Evolutionary conservation across 1,140 invertebrate species (phyloP), one percentile per base, ranked within the genome.

Genomic region (Drosophila takahashii): DNA sequence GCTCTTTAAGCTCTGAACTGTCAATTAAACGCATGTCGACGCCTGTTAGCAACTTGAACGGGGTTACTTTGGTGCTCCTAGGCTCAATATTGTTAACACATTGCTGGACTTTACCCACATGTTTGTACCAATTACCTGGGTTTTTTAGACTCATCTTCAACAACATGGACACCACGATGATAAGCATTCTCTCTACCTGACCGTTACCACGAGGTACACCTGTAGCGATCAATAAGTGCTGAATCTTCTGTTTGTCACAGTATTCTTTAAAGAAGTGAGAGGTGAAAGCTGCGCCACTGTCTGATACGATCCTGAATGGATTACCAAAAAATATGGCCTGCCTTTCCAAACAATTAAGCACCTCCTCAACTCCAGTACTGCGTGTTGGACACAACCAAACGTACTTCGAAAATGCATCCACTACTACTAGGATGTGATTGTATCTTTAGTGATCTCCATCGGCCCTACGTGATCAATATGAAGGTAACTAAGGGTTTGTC

Each of bases 401-500:
- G 27, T 29, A 29, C 11, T n/a, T 27, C 3, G 22, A 27, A n/a
- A 47, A 9, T 4, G 11, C 22, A 26, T 47, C 22, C 2, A 47
- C 13, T 3, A 47, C 13, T 5, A 47, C 45, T 8, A 48, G 22
- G 22, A 22, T 27, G 13, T 48, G 22, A 48, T 48, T 47, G 22
- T n/a, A 26, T 13, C 22, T 11, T 76, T 76, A 0, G 91, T 91
- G 8, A 70, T 32, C 22, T 70, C 48, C 10, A 93, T 51, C 2
- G 92, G 93, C 51, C 93, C 92, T 3, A 79, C 27, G 16, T 70
- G 59, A 48, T 79, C 65, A 11, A 75, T 44, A 34, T 79, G 39
- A 41, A 59, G 2, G 90, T 90, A 27, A 44, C 16, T 3, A 91
- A 22, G 2, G 59, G 67, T 39, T 42, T 42, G 36, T 39, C 36